Evolutionary conservation across 2,113 vertebrate species (phyloP).

Genomic region (Rhinichthys klamathensis): DNA sequence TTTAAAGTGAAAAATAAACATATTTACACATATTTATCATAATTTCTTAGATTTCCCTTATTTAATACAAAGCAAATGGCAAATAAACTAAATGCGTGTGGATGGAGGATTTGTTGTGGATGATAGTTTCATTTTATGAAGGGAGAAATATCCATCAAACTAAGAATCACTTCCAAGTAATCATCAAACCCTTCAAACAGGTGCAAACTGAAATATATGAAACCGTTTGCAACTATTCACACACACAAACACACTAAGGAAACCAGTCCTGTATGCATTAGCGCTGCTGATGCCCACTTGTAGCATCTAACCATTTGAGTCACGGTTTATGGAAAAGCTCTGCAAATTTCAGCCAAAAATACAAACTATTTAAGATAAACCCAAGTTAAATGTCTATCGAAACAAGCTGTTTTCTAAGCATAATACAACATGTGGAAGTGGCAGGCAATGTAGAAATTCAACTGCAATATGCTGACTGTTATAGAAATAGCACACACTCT

Average conservation of each 20-base stretch:
- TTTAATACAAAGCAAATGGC: conserved; percentile 50
- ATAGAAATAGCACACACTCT: conserved; percentile 57
- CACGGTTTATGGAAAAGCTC: background rate
- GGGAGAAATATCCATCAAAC: conserved; percentile 41
- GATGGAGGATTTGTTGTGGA: conserved; percentile 10
- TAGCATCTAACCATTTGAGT: background rate
- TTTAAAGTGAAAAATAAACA: conserved; percentile 60
- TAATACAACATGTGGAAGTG: conserved; percentile 62
- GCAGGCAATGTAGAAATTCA: conserved; percentile 60
- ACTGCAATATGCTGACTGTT: conserved; percentile 63
- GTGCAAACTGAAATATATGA: background rate
- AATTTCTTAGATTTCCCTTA: conserved; percentile 44
- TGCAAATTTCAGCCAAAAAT: conserved; percentile 55
- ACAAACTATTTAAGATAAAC: conserved; percentile 47
- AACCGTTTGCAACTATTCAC: conserved; percentile 37
- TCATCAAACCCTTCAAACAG: conserved; percentile 15
- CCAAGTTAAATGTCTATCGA: conserved; percentile 27
- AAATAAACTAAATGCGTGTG: conserved; percentile 56
- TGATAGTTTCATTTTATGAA: conserved; percentile 42
- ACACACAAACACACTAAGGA: conserved; percentile 42
- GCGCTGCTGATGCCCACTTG: background rate
- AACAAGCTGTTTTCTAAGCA: conserved; percentile 55
- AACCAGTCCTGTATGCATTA: conserved; percentile 58
- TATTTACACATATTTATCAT: conserved; percentile 48
- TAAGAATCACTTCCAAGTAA: conserved; percentile 43